phyloP scores from a whole-genome alignment of 2,888 invertebrate genomes.

The Apodemia mormo region DNA sequence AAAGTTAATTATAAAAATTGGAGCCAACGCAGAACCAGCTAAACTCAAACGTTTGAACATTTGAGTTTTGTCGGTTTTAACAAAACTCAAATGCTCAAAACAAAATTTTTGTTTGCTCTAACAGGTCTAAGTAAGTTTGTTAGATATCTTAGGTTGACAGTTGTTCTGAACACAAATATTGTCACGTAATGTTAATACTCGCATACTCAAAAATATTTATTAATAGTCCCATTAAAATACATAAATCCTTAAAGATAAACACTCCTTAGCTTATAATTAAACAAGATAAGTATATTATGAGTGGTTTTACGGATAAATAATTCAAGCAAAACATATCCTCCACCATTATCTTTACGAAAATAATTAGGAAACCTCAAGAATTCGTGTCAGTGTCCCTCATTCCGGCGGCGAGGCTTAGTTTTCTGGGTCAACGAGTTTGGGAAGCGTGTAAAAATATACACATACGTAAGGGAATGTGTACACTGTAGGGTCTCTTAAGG shows the following conservation, averaged over 20 bases:
- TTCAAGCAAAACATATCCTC: slow-evolving; percentile 8
- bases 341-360: slow-evolving; percentile 21
- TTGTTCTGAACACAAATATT: too few relatives aligned
- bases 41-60: too few relatives aligned
- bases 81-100: too few relatives aligned
- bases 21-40: too few relatives aligned
- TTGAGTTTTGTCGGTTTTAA: too few relatives aligned
- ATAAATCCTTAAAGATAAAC: not conserved
- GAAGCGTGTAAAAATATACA: slow-evolving; percentile 39
- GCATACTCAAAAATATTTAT: too few relatives aligned
- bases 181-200: too few relatives aligned
- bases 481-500: slow-evolving; percentile 37
- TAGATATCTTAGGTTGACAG: too few relatives aligned
- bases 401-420: slow-evolving; percentile 31
- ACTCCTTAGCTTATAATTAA: not conserved
- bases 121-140: too few relatives aligned
- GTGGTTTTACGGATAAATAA: not conserved
- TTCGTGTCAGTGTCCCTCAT: slow-evolving; percentile 21
- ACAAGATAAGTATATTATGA: not conserved
- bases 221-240: too few relatives aligned
- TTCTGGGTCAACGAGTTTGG: slow-evolving; percentile 43
- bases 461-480: slow-evolving; percentile 31
- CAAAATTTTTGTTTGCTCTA: too few relatives aligned
- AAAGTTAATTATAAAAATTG: too few relatives aligned
- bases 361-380: slow-evolving; percentile 30